These are phyloP conservation scores for Calliphora vicina DNA, from an alignment of 1,140 invertebrate species.

Conservation along the genomic window DNA sequence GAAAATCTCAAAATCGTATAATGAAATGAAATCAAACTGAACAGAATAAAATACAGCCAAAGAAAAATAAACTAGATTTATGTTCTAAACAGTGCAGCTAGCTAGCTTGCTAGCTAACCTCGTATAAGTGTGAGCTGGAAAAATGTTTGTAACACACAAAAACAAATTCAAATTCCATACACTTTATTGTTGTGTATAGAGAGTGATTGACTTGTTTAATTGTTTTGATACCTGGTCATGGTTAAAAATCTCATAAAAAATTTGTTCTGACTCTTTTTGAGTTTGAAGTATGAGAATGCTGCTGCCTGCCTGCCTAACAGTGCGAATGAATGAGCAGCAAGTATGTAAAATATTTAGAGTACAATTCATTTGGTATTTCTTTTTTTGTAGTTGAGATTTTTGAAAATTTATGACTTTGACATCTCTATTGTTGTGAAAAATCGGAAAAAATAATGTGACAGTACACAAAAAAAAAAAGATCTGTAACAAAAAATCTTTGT, in stretches of 20 bases:
- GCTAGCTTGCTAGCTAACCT: too few relatives aligned
- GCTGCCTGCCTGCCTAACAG: not conserved
- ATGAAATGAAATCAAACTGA: not conserved
- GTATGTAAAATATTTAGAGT: not conserved
- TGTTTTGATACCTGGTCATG: constrained; percentile 12
- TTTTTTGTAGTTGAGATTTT: not conserved
- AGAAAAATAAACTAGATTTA: not conserved
- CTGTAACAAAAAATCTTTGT: not conserved
- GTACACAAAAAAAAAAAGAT: not conserved
- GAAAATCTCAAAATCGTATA: not conserved
- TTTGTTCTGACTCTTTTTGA: not conserved
- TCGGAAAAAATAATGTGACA: not conserved
- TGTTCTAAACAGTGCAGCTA: not conserved
- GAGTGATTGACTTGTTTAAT: constrained; percentile 5
- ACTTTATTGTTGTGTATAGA: not conserved
- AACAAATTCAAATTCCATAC: not conserved
- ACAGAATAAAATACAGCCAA: not conserved
- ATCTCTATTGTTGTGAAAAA: not conserved
- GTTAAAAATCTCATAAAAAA: not conserved
- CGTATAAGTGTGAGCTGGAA: not conserved
- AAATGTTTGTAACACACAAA: not conserved
- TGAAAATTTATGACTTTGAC: not conserved
- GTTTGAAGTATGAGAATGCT: not conserved
- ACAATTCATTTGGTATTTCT: not conserved
- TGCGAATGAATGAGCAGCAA: not conserved